These are phyloP conservation scores for Plectrocnemia conspersa DNA, from an alignment of 1,140 invertebrate genomes.

Conservation along the genomic window DNA sequence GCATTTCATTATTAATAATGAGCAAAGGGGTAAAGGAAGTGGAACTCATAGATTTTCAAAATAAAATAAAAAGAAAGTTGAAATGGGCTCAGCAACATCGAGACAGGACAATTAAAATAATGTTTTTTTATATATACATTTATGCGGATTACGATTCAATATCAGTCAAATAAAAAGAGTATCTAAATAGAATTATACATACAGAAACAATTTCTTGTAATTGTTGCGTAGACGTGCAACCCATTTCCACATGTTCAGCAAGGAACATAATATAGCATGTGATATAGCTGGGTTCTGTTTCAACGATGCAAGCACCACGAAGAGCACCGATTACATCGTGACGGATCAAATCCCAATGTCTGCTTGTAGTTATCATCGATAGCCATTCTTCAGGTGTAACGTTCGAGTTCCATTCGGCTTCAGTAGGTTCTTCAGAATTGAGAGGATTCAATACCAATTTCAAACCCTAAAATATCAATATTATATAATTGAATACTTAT, in stretches of 20 bases:
- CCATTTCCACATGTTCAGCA: conserved; percentile 64
- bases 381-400: conserved; percentile 66
- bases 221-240: conserved; percentile 50
- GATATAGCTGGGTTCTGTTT: conserved; percentile 80
- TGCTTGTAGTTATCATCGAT: conserved; percentile 66
- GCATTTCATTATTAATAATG: no score
- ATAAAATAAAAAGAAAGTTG: no score
- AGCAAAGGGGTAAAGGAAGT: no score
- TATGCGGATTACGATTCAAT: conserved; percentile 61
- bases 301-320: conserved; percentile 81
- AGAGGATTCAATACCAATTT: conserved; percentile 57
- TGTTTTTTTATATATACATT: no score
- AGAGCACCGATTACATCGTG: conserved; percentile 65
- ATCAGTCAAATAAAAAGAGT: conserved; percentile 44
- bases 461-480: conserved; percentile 54
- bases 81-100: background rate
- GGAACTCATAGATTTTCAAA: no score
- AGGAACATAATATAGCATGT: conserved; percentile 87
- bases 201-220: conserved; percentile 44
- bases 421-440: conserved; percentile 40
- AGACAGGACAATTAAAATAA: no score
- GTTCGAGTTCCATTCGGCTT: conserved; percentile 48
- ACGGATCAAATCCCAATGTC: conserved; percentile 65
- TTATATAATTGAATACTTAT: conserved; percentile 42
- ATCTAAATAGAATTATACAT: conserved; percentile 26